Base-by-base conservation (phyloP, 2,888 invertebrate species). In the Macrophya alboannulata region DNA sequence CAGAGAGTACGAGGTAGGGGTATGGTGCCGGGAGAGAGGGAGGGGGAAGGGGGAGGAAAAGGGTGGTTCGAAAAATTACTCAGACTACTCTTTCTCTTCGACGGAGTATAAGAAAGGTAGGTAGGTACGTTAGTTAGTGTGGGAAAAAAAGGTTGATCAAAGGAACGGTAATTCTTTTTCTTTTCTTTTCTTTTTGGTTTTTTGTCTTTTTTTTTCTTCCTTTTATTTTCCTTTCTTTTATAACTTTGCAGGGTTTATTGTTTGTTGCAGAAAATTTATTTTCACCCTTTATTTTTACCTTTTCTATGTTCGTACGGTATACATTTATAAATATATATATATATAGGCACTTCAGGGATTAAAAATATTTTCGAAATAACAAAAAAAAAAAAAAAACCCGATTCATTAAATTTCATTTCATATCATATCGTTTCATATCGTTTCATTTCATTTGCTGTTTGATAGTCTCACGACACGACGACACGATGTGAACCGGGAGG, bases 11-110 rank as follows among this genome's bases (percentile, higher is more conserved):
- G 6, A n/a, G 55, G 55, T 55, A 55, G 40, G 65, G 9, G 48
- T 43, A n/a, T 5, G 17, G 12, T 31, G 15, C 4, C 10, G 37
- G 12, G 68, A 55, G n/a, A 12, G 5, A 55, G 55, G 15, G 55
- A 55, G 55, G 15, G 55, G 15, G 55, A 55, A 55, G 55, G 15
- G 55, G 15, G 55, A 55, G 55, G 15, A 1, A 12, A 17, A 55
- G 17, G 15, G n/a, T 17, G 68, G n/a, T 40, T 40, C n/a, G 40
- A 31, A 12, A 68, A 68, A 68, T 68, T 25, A 68, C 68, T 68
- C 37, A 31, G n/a, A 55, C 55, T 55, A 55, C 55, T 55, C 55
- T 55, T 55, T 55, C 55, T 55, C 55, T 55, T 55, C 55, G 55
- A 55, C 55, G 8, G n/a, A 55, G 55, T 55, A 55, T n/a, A n/a